These are phyloP conservation scores for Rhinopithecus roxellana DNA, from an alignment of 2,113 vertebrate species.

Conservation along the genomic window DNA sequence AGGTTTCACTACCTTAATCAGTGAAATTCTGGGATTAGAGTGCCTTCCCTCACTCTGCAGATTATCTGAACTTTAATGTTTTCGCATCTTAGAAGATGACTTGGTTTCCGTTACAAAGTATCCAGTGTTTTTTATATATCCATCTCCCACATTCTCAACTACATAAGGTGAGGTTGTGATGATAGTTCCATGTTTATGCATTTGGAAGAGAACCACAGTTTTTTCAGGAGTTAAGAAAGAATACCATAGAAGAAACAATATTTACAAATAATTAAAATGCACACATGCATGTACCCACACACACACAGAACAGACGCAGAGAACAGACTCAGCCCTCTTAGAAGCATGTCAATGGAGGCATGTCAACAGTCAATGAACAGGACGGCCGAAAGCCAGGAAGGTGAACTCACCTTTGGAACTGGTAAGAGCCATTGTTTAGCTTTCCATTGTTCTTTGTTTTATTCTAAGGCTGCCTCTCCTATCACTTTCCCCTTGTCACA, in stretches of 20 bases:
- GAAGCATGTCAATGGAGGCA: background rate
- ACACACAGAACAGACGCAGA: background rate
- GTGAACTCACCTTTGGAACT: slow-evolving; percentile 56
- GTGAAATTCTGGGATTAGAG: background rate
- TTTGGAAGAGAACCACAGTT: background rate
- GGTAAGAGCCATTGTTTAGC: slow-evolving; percentile 45
- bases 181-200: background rate
- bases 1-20: background rate
- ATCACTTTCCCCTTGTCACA: slow-evolving; percentile 67
- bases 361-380: background rate
- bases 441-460: slow-evolving; percentile 54
- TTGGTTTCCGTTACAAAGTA: background rate
- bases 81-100: background rate
- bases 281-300: background rate
- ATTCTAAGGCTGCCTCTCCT: slow-evolving; percentile 62
- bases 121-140: background rate
- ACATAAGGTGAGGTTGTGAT: background rate
- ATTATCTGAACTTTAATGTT: background rate
- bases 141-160: background rate
- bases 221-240: background rate
- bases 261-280: slow-evolving; percentile 18
- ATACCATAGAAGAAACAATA: background rate
- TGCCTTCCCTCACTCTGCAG: background rate
- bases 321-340: background rate
- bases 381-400: slow-evolving; percentile 14